A percentile compares a stretch with the other conserved stretches of the same genome.
These are phyloP conservation scores for Thamnophis sirtalis DNA, from an alignment of 2,113 vertebrate species.

Conservation along the genomic window DNA sequence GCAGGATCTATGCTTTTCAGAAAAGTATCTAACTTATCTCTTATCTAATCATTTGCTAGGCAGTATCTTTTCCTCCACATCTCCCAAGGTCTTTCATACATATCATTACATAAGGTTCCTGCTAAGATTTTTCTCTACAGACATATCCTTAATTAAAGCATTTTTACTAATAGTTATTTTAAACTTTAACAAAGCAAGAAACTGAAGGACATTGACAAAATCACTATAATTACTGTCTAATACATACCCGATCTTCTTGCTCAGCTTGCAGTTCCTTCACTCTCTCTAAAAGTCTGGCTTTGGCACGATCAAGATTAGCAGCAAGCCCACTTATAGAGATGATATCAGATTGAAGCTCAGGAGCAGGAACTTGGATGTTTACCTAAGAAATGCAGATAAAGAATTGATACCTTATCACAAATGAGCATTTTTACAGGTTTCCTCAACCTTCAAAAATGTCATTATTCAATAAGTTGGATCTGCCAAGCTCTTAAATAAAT, in stretches of 20 bases:
- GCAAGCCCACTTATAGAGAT: constrained; percentile 91
- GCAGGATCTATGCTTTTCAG: background rate
- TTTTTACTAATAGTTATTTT: background rate
- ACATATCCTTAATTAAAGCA: background rate
- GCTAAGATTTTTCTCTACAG: background rate
- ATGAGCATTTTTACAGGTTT: background rate
- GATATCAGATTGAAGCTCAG: constrained; percentile 88
- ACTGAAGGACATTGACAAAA: background rate
- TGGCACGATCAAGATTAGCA: constrained; percentile 87
- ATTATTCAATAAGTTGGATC: background rate
- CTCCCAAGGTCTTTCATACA: background rate
- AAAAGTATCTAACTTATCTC: background rate
- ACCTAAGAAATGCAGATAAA: constrained; percentile 70
- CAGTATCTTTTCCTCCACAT: background rate
- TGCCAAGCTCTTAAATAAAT: background rate
- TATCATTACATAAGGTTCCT: background rate
- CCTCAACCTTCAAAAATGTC: background rate
- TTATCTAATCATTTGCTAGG: background rate
- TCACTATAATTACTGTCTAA: background rate
- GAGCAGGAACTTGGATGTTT: constrained; percentile 97
- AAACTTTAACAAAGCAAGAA: background rate
- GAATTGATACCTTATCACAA: rapidly evolving
- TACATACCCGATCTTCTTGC: constrained; percentile 92
- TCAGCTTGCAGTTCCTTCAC: constrained; percentile 93
- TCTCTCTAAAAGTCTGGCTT: constrained; percentile 86